These are phyloP conservation scores for Linurgus olivaceus DNA, from an alignment of 2,797 vertebrate species.

Conservation along the genomic window DNA sequence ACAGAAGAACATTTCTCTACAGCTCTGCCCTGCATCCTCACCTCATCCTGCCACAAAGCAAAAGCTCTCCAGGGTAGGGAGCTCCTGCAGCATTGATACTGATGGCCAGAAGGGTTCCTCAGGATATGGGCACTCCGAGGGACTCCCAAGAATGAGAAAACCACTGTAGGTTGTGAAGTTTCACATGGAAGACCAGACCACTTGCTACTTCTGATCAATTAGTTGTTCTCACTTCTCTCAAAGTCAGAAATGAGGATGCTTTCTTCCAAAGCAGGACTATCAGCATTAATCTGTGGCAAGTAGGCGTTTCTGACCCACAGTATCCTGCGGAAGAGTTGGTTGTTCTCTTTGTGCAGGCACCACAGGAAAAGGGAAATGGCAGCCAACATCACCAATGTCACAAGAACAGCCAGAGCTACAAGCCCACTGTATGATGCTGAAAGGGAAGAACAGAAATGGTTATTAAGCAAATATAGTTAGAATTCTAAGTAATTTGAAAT, in stretches of 20 bases:
- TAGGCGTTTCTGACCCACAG: constrained; percentile 75
- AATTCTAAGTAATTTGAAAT: not conserved
- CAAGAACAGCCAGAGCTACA: constrained; percentile 74
- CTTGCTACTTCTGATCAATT: not conserved
- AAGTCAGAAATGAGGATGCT: constrained; percentile 88
- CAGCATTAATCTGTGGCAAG: constrained; percentile 79
- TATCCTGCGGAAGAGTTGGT: constrained; percentile 71
- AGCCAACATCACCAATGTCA: constrained; percentile 77
- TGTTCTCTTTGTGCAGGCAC: constrained; percentile 81
- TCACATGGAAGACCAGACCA: not conserved
- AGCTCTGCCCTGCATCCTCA: not conserved
- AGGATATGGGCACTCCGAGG: accelerated
- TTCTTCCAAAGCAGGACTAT: constrained; percentile 81
- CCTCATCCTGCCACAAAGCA: not conserved
- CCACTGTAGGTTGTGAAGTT: not conserved
- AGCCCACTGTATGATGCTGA: constrained; percentile 79
- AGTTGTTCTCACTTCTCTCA: constrained; percentile 79
- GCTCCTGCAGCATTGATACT: not conserved
- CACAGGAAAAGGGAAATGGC: constrained; percentile 75
- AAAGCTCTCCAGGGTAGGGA: not conserved
- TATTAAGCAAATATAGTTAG: not conserved
- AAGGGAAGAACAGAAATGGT: not conserved
- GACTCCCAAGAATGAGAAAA: not conserved
- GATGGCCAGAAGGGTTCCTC: not conserved
- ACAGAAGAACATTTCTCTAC: not conserved